phyloP scores from a whole-genome alignment of 1,140 invertebrate genomes.

The Thaumatotibia leucotreta region DNA sequence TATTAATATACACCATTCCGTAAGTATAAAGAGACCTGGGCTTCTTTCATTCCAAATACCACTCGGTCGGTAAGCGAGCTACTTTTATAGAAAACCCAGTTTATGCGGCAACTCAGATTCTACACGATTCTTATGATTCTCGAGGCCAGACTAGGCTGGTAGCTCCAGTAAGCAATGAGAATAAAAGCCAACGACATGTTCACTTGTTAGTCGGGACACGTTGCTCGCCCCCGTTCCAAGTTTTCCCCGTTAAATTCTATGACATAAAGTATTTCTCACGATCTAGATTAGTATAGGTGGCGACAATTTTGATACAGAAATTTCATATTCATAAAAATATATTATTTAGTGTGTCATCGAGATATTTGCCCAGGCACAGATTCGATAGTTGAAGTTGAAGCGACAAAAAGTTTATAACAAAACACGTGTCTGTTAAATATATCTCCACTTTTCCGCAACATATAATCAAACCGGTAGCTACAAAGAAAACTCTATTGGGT shows the following conservation, averaged over 20 bases:
- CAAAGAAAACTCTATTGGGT: too few relatives aligned
- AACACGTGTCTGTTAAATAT: too few relatives aligned
- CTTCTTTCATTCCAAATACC: not conserved
- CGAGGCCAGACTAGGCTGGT: not conserved
- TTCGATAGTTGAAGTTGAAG: too few relatives aligned
- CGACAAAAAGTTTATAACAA: too few relatives aligned
- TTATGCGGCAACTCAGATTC: not conserved
- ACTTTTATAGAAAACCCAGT: not conserved
- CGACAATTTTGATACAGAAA: not conserved
- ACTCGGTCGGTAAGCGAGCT: not conserved
- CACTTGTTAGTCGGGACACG: not conserved
- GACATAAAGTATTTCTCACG: conserved; percentile 4
- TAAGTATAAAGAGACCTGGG: not conserved
- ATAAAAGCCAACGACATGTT: not conserved
- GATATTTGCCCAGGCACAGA: too few relatives aligned
- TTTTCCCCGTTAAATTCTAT: not conserved
- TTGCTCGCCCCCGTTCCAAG: not conserved
- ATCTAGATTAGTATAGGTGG: conserved; percentile 2
- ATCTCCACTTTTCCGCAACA: too few relatives aligned
- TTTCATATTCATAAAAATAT: not conserved
- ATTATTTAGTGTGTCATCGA: too few relatives aligned
- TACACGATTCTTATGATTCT: not conserved
- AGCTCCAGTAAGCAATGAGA: not conserved
- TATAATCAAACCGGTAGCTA: too few relatives aligned
- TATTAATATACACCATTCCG: not conserved